Base-by-base conservation (phyloP, 2,888 invertebrate genomes). In the Yponomeuta malinellus region DNA sequence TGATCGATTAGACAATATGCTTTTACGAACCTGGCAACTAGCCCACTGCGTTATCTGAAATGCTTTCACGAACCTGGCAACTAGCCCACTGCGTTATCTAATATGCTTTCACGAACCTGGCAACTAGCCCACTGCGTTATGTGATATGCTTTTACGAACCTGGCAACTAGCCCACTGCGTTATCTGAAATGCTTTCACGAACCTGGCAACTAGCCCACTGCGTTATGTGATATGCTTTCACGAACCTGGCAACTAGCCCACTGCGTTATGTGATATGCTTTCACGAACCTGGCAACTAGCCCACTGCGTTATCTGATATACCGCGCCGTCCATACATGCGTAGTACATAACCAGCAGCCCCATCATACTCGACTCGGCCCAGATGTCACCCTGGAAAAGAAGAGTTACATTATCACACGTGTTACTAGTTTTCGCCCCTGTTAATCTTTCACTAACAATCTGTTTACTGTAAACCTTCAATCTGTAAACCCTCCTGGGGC, bases 201-300 rank as follows among this genome's bases (percentile, higher is more conserved):
- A 95, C 96, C 93, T 98, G 98, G 88, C 98, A 98, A 75, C 97
- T 96, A 33, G 98, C 98, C 98, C 98, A 98, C 88, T 98, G 98
- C 68, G 98, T 98, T 79, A 99, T 98, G 89, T 98, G 98, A 87
- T 0, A 43, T 43, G 43, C 43, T 43, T 8, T 43, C 6, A 43
- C 43, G 5, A 10, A 95, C 96, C 93, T 98, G 98, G 23, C 23
- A 23, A 23, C 0, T 23, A 23, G 23, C 23, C 23, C 23, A 23
- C 23, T 23, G 23, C 23, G 23, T 23, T 23, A 23, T 23, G 0
- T 23, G 23, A 23, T 23, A 43, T 43, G 43, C 43, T 43, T 8
- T 43, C 6, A 43, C 43, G 5, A 10, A 95, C 96, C 93, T 98
- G 98, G 23, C 23, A 23, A 23, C 23, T 23, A 23, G 23, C 23